These are phyloP conservation scores for Cranoglanis bouderius DNA, from an alignment of 2,113 vertebrate genomes.

Conservation along the genomic window DNA sequence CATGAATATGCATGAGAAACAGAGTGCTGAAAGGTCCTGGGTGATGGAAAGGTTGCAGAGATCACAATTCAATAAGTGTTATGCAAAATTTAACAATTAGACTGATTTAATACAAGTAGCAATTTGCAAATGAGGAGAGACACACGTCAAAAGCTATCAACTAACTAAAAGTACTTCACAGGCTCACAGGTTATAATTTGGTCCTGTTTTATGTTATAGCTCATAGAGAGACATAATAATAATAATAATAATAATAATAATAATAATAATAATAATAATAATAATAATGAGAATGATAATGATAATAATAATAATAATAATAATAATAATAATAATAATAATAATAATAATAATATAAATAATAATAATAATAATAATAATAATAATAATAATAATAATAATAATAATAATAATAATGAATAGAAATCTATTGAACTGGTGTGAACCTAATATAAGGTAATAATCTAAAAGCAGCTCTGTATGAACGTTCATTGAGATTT, in stretches of 20 bases:
- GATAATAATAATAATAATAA: not conserved
- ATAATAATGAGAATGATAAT: not conserved
- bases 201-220: slow-evolving; percentile 49
- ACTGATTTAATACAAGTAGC: slow-evolving; percentile 65
- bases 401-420: not conserved
- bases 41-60: slow-evolving; percentile 57
- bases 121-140: slow-evolving; percentile 51
- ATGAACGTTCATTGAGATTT: not conserved
- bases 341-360: not conserved
- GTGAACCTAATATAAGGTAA: not conserved
- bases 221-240: not conserved
- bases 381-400: not conserved
- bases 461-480: not conserved
- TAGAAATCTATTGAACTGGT: not conserved
- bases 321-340: not conserved
- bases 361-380: not conserved
- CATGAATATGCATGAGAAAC: slow-evolving; percentile 59
- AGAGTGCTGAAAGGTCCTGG: slow-evolving; percentile 18
- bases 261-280: not conserved
- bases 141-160: slow-evolving; percentile 69
- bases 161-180: slow-evolving; percentile 58
- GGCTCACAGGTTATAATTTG: slow-evolving; percentile 47
- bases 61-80: slow-evolving; percentile 63
- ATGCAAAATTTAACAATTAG: slow-evolving; percentile 71
- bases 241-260: not conserved